Conservation (phyloP, 1,140 invertebrate genomes). For the Lucilia cuprina region DNA sequence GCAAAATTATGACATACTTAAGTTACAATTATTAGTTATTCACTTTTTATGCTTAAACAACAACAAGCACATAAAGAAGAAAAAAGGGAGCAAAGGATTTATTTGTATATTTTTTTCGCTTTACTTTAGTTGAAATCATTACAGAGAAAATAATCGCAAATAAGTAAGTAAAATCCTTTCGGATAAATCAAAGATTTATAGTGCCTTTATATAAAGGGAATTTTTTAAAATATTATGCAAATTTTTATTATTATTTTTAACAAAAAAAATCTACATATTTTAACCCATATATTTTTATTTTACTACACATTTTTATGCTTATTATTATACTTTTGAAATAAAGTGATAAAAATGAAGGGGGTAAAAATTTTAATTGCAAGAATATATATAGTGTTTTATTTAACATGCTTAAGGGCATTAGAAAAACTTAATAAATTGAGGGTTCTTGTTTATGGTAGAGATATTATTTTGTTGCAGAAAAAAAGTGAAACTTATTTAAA, state of each 20-base stretch:
- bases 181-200: constrained; percentile 31
- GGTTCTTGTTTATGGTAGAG: too few relatives aligned
- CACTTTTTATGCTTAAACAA: background rate
- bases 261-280: background rate
- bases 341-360: background rate
- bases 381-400: background rate
- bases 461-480: too few relatives aligned
- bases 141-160: background rate
- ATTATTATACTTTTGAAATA: background rate
- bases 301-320: background rate
- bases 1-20: constrained; percentile 34
- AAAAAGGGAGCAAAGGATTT: background rate
- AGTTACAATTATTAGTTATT: constrained; percentile 29
- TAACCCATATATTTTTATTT: background rate
- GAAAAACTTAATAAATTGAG: too few relatives aligned
- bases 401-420: background rate
- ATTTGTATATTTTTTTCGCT: background rate
- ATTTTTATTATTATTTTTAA: constrained; percentile 4
- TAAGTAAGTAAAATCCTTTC: background rate
- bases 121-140: background rate
- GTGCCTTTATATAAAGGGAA: constrained; percentile 2
- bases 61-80: background rate
- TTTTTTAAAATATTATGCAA: constrained; percentile 24
- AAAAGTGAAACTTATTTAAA: too few relatives aligned
- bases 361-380: background rate